These are phyloP conservation scores for Ostrea edulis DNA, from an alignment of 1,140 invertebrate genomes.

Conservation along the genomic window DNA sequence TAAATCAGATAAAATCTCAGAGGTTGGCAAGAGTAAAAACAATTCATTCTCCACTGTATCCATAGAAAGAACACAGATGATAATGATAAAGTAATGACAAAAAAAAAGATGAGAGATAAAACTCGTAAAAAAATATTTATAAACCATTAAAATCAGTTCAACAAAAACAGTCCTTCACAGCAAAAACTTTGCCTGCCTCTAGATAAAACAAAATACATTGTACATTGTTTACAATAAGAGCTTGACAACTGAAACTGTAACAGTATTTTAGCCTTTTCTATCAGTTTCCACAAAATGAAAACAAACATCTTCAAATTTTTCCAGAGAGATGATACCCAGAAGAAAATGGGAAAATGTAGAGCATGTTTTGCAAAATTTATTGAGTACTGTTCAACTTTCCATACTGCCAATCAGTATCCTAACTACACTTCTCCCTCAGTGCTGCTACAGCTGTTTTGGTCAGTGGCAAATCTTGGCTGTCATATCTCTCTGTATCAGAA, in stretches of 20 bases:
- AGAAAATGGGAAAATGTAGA: background rate
- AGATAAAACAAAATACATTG: background rate
- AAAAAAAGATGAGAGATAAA: slow-evolving; percentile 17
- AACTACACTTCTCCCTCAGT: background rate
- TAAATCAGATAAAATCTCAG: slow-evolving; percentile 8
- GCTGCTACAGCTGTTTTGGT: background rate
- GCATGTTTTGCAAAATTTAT: background rate
- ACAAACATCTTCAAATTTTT: slow-evolving; percentile 1
- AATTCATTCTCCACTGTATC: background rate
- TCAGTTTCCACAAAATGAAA: background rate
- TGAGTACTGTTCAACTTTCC: background rate
- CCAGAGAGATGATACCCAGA: background rate
- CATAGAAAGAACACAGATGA: background rate
- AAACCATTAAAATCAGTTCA: slow-evolving; percentile 18
- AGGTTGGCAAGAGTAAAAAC: slow-evolving; percentile 18
- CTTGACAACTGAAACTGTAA: background rate
- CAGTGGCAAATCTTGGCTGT: slow-evolving; percentile 49
- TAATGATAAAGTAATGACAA: background rate
- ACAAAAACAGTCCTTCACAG: slow-evolving; percentile 17
- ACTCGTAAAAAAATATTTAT: slow-evolving; percentile 26
- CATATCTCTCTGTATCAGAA: slow-evolving; percentile 46
- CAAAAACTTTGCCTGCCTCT: background rate
- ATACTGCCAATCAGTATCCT: background rate
- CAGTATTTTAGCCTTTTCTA: background rate
- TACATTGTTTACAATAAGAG: background rate